Percentiles rank a stretch among this genome's conserved stretches.
These are phyloP conservation scores for Chesias legatella DNA, from an alignment of 2,888 invertebrate species.

Conservation along the genomic window DNA sequence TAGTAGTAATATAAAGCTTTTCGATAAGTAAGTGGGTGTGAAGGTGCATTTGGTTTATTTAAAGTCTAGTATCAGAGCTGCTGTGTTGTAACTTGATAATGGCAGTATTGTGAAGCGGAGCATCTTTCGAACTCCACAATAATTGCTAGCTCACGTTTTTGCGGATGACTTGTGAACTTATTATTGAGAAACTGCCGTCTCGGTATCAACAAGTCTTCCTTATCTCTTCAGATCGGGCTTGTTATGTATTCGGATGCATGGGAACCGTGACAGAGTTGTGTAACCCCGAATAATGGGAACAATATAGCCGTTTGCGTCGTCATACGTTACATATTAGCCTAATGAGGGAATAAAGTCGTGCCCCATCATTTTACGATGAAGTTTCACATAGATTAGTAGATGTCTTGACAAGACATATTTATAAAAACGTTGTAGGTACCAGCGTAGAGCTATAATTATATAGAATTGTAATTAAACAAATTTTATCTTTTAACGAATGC, in stretches of 20 bases:
- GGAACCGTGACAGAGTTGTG: slow-evolving; percentile 66
- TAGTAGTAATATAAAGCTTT: neutral
- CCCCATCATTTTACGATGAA: slow-evolving; percentile 2
- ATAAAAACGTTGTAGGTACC: no score
- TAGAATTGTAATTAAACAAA: no score
- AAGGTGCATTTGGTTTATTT: slow-evolving; percentile 2
- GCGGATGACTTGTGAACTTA: slow-evolving; percentile 61
- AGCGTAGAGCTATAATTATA: no score
- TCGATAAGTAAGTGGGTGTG: slow-evolving; percentile 7
- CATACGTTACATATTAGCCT: slow-evolving; percentile 12
- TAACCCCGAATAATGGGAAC: slow-evolving; percentile 39
- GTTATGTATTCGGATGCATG: slow-evolving; percentile 70
- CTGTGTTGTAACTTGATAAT: slow-evolving; percentile 64
- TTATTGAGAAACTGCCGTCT: slow-evolving; percentile 66
- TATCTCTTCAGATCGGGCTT: slow-evolving; percentile 62
- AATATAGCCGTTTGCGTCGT: slow-evolving; percentile 9
- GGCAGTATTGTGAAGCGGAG: slow-evolving; percentile 62
- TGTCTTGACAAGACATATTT: no score
- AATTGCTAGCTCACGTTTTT: slow-evolving; percentile 72
- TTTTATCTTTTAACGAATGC: no score
- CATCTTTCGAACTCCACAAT: slow-evolving; percentile 54
- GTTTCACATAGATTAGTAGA: neutral
- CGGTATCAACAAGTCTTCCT: slow-evolving; percentile 56
- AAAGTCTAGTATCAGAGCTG: slow-evolving; percentile 27
- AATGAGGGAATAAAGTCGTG: slow-evolving; percentile 12